phyloP scores from a whole-genome alignment of 2,888 invertebrate genomes.

The Chaitophorus viminalis region DNA sequence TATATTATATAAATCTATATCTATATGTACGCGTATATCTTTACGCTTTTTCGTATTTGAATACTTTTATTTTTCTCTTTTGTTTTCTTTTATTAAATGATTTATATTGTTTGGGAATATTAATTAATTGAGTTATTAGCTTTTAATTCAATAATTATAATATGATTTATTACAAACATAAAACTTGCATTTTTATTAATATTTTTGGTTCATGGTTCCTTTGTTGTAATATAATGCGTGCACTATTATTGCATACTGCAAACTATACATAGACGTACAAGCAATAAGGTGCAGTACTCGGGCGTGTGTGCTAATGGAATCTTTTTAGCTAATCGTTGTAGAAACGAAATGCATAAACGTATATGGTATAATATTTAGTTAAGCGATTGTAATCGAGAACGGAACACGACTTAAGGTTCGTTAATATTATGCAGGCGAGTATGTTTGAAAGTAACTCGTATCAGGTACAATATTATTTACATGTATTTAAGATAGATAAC shows the following conservation, averaged over 20 bases:
- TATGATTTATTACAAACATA: slow-evolving; percentile 48
- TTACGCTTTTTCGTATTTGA: slow-evolving; percentile 27
- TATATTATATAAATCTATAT: slow-evolving; percentile 16
- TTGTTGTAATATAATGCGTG: neutral
- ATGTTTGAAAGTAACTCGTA: no score
- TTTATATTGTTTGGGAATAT: slow-evolving; percentile 61
- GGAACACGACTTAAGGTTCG: neutral
- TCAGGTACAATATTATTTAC: no score
- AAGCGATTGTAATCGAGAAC: neutral
- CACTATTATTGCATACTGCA: no score
- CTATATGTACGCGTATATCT: neutral
- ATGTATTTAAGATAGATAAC: no score
- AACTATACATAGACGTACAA: neutral
- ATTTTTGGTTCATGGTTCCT: neutral
- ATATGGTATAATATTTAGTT: neutral
- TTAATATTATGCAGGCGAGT: no score
- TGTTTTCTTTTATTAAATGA: slow-evolving; percentile 62
- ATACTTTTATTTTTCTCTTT: slow-evolving; percentile 39
- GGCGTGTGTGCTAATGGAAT: neutral
- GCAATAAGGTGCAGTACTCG: neutral
- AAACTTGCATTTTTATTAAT: slow-evolving; percentile 29
- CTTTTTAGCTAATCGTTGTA: neutral
- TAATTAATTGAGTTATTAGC: slow-evolving; percentile 51
- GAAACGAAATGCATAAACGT: neutral
- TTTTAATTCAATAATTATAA: slow-evolving; percentile 49